These are phyloP conservation scores for Anthophora plumipes DNA, from an alignment of 2,888 invertebrate genomes.

Conservation along the genomic window DNA sequence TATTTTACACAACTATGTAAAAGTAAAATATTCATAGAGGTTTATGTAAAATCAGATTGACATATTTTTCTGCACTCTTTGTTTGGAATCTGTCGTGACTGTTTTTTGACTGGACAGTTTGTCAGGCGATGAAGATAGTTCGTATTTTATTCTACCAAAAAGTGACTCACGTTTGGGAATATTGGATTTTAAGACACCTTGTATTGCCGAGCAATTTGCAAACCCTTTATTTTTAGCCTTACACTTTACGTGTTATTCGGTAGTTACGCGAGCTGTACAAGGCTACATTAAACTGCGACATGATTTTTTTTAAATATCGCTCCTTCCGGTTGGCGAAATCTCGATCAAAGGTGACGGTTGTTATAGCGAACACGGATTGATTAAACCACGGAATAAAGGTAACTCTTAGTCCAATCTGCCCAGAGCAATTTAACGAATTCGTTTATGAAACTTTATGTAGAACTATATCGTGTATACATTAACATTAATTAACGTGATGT, in stretches of 20 bases:
- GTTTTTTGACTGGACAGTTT: too few relatives aligned
- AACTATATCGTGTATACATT: too few relatives aligned
- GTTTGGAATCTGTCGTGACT: too few relatives aligned
- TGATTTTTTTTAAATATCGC: conserved; percentile 33
- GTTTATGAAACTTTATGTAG: too few relatives aligned
- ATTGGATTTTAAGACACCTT: not conserved
- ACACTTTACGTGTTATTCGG: conserved; percentile 29
- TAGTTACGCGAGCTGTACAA: conserved; percentile 29
- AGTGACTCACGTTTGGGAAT: not conserved
- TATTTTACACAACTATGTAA: too few relatives aligned
- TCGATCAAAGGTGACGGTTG: not conserved
- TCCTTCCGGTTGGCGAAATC: conserved; percentile 21
- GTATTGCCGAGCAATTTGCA: not conserved
- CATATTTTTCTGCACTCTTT: too few relatives aligned
- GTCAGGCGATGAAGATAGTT: too few relatives aligned
- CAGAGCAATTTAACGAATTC: not conserved
- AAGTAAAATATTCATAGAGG: too few relatives aligned
- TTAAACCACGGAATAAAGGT: not conserved
- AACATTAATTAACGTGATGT: too few relatives aligned
- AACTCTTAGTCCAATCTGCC: not conserved
- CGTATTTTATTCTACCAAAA: too few relatives aligned
- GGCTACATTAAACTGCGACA: conserved; percentile 19
- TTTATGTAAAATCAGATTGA: too few relatives aligned
- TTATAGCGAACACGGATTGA: not conserved
- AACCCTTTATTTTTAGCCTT: conserved; percentile 28